Conservation (phyloP, 2,113 vertebrate species). For the Hippocampus abdominalis region DNA sequence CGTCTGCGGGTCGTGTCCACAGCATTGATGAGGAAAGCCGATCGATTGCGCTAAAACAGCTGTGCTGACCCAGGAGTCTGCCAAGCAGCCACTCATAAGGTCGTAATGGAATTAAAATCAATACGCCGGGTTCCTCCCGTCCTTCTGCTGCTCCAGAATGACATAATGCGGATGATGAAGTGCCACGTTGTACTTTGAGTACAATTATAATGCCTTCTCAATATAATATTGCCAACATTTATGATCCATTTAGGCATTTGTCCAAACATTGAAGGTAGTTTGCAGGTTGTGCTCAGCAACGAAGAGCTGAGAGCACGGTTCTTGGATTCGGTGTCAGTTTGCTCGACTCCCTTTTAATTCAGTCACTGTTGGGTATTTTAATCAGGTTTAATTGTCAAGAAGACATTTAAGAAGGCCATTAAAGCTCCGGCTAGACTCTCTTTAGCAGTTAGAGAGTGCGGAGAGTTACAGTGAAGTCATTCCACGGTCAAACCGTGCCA, state of each 20-base stretch:
- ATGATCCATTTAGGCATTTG: background rate
- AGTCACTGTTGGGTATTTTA: conserved; percentile 4
- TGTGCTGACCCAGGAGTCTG: conserved; percentile 22
- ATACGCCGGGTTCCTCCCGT: conserved; percentile 42
- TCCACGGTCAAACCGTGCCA: background rate
- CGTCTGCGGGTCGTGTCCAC: conserved; percentile 33
- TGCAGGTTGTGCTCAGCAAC: background rate
- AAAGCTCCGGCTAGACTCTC: background rate
- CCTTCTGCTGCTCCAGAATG: conserved; percentile 7
- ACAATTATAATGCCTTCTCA: background rate
- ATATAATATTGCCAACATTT: background rate
- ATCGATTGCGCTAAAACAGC: conserved; percentile 51
- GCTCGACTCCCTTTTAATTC: background rate
- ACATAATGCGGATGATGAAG: conserved; percentile 17
- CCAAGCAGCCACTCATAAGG: conserved; percentile 39
- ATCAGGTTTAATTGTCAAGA: background rate
- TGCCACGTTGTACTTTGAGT: background rate
- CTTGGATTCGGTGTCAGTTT: background rate
- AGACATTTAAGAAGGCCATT: background rate
- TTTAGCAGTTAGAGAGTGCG: background rate
- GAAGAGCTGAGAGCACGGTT: background rate
- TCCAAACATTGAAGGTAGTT: background rate
- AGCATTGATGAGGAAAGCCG: conserved; percentile 54
- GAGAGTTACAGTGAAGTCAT: background rate
- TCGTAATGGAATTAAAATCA: conserved; percentile 66